Conservation (phyloP, 2,797 vertebrate genomes). For the Pygocentrus nattereri region DNA sequence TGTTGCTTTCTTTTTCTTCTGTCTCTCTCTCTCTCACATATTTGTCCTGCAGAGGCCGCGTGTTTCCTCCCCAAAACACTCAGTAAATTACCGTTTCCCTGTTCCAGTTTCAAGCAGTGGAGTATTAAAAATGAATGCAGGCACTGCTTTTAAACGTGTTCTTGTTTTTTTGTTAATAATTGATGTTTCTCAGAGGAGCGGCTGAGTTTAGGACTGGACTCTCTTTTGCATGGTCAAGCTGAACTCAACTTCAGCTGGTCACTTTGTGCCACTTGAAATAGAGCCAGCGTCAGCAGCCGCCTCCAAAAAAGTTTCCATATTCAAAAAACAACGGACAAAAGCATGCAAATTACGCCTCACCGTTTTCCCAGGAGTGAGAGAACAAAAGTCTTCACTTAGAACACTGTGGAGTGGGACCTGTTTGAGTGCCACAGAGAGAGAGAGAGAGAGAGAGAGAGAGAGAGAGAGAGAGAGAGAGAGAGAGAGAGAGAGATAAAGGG, state of each 20-base stretch:
- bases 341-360: slow-evolving; percentile 28
- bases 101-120: not conserved
- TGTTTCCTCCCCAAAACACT: no score
- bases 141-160: no score
- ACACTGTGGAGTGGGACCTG: not conserved
- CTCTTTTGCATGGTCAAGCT: not conserved
- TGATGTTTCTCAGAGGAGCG: not conserved
- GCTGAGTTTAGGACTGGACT: not conserved
- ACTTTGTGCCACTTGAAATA: no score
- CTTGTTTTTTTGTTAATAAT: no score
- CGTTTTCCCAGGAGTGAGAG: not conserved
- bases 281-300: no score
- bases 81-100: no score
- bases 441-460: not conserved
- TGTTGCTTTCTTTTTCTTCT: no score
- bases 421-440: no score
- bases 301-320: slow-evolving; percentile 30
- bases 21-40: no score
- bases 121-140: no score
- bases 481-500: not conserved
- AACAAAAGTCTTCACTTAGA: not conserved
- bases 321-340: slow-evolving; percentile 30
- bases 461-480: slow-evolving; percentile 8
- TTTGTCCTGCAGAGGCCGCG: no score
- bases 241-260: not conserved